These are phyloP conservation scores for Gavia stellata DNA, from an alignment of 2,113 vertebrate genomes.

Conservation along the genomic window DNA sequence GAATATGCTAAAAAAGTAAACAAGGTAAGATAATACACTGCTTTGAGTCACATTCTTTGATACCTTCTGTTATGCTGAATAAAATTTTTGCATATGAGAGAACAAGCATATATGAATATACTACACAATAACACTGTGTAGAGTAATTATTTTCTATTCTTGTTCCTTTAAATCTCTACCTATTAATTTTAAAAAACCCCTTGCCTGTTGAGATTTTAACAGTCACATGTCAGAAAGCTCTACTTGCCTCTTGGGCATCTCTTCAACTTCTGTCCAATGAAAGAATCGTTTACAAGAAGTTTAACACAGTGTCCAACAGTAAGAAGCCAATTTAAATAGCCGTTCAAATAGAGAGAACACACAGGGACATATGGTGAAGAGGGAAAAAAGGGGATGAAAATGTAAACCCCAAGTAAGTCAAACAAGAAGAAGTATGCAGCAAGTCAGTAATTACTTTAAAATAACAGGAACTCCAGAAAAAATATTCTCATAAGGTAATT, in stretches of 20 bases:
- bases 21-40: neutral
- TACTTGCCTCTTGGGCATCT: neutral
- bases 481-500: neutral
- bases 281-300: neutral
- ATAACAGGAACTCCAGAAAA: neutral
- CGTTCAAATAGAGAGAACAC: neutral
- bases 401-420: neutral
- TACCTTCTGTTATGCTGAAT: neutral
- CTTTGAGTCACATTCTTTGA: neutral
- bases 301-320: neutral
- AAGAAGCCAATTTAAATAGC: neutral
- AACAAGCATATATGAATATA: neutral
- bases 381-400: neutral
- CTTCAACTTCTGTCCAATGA: neutral
- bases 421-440: neutral
- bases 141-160: neutral
- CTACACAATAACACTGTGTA: neutral
- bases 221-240: neutral
- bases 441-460: neutral
- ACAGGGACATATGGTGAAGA: accelerated
- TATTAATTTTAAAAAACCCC: neutral
- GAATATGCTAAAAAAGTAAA: neutral
- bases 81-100: neutral
- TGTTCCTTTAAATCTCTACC: neutral
- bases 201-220: neutral